Conservation (phyloP, 64 coral and sea anemone genomes). For the Pachyseris speciosa region DNA sequence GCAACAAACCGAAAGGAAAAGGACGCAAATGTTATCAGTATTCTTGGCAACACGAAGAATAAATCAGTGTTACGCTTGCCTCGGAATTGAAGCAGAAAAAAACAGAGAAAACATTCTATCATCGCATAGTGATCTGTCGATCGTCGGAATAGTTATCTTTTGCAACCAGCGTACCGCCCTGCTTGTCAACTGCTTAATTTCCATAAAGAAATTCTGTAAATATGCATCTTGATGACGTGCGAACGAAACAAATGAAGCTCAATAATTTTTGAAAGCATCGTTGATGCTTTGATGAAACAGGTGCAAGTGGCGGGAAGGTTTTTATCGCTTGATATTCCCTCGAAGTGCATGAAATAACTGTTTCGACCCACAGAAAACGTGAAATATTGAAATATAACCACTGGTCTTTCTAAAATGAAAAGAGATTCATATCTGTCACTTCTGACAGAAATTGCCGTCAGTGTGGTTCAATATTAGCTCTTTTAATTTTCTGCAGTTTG, state of each 20-base stretch:
- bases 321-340: neutral
- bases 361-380: neutral
- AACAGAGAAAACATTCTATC: neutral
- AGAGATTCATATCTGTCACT: neutral
- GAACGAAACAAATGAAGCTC: neutral
- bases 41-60: neutral
- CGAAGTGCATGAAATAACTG: neutral
- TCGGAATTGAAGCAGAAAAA: neutral
- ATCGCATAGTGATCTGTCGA: neutral
- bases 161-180: neutral
- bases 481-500: neutral
- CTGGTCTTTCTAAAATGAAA: neutral
- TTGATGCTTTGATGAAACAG: neutral
- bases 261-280: neutral
- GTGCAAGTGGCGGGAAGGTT: neutral
- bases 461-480: neutral
- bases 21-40: neutral
- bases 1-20: neutral
- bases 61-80: neutral
- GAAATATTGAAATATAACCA: neutral
- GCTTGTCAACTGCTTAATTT: constrained; percentile 30
- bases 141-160: neutral
- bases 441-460: no score
- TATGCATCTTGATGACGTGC: neutral
- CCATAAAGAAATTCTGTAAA: neutral